These are phyloP conservation scores for Helarctos malayanus DNA, from an alignment of 2,797 vertebrate species.

Conservation along the genomic window DNA sequence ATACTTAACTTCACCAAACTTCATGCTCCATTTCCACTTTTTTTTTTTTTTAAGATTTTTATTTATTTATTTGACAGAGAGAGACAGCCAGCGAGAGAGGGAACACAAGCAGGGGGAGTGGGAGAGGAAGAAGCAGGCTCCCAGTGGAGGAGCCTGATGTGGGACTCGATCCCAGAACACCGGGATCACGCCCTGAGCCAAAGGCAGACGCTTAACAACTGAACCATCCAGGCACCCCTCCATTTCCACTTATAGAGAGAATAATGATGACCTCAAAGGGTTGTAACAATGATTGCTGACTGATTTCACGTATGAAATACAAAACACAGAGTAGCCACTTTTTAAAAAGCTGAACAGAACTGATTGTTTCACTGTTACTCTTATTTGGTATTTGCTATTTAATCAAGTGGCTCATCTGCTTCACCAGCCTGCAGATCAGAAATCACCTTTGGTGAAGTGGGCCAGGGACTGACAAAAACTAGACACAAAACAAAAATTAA, in stretches of 20 bases:
- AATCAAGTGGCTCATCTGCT: background rate
- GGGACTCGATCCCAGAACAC: no score
- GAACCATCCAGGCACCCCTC: background rate
- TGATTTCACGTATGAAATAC: background rate
- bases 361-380: background rate
- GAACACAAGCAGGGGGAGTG: no score
- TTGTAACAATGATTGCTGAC: background rate
- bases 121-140: no score
- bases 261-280: background rate
- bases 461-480: background rate
- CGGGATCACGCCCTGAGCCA: no score
- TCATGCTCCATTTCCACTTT: background rate
- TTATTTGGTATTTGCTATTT: background rate
- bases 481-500: slow-evolving; percentile 29
- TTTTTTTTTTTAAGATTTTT: no score
- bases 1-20: background rate
- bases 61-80: no score
- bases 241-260: background rate
- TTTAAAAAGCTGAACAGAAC: slow-evolving; percentile 1
- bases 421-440: background rate
- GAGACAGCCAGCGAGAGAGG: no score
- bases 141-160: no score
- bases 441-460: background rate
- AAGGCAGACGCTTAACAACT: no score
- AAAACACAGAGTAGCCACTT: slow-evolving; percentile 7